A percentile compares a stretch with the other conserved stretches of the same genome.
These are phyloP conservation scores for Hormaphis cornu DNA, from an alignment of 1,140 invertebrate genomes.

Conservation along the genomic window DNA sequence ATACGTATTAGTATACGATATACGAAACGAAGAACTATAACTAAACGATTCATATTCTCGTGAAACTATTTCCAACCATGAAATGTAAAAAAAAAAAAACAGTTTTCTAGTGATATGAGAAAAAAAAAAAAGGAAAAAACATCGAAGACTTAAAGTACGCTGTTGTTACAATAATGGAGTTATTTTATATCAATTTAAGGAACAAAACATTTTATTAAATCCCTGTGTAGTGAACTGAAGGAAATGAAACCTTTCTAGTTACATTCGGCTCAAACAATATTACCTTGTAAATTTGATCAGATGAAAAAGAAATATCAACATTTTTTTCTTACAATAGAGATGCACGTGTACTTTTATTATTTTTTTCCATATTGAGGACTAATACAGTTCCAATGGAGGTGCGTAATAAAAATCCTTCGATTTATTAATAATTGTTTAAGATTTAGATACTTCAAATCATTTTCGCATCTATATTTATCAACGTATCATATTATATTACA, in stretches of 20 bases:
- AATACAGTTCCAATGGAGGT: too few species aligned
- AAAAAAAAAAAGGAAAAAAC: neutral
- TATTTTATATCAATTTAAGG: conserved; percentile 17
- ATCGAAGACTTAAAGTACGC: neutral
- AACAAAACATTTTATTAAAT: conserved; percentile 5
- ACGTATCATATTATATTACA: too few species aligned
- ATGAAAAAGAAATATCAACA: neutral
- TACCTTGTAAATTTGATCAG: neutral
- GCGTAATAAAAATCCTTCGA: too few species aligned
- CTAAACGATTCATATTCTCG: neutral
- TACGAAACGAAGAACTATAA: too few species aligned
- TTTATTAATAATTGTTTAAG: too few species aligned
- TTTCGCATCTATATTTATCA: too few species aligned
- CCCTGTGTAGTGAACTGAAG: neutral
- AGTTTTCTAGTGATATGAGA: neutral
- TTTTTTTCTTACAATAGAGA: neutral
- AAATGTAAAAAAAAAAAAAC: neutral
- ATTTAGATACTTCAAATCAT: too few species aligned
- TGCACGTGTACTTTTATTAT: too few species aligned
- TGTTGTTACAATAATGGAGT: conserved; percentile 6
- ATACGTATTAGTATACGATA: too few species aligned
- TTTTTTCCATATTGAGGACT: too few species aligned
- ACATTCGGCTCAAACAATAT: neutral
- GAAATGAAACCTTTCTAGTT: neutral
- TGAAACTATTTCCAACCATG: neutral